Evolutionary conservation across 1,140 invertebrate genomes (phyloP), one percentile per base, ranked within the genome.

Genomic region (Coenobita brevimanus): DNA sequence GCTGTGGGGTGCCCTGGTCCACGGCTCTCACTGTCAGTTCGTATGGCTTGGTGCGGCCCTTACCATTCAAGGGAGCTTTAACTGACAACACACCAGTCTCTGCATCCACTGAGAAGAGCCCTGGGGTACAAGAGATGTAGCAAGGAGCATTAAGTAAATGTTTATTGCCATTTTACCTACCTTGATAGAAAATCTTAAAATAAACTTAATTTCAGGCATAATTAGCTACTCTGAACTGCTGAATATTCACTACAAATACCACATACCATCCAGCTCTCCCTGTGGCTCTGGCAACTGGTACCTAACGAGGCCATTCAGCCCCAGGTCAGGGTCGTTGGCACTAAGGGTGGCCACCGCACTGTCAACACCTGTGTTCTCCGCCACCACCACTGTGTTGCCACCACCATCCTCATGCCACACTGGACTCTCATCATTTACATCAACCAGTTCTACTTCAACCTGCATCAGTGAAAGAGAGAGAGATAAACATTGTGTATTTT

Each of bases 361-460:
- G 21, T 91, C 92, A 10, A 91, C 82, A 3, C 90, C 90, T 43
- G 92, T 91, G 87, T 93, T 93, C 91, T 93, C 93, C 1, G 92
- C 91, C 64, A 93, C 91, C 36, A 93, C 91, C 4, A 92, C 91
- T 60, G 92, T 92, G 89, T 93, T 92, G 0, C 90, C 86, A 41
- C 90, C 78, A 0, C 90, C 86, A 41, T 89, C 78, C 80, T 92
- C 90, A 33, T 69, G 90, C 92, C 94, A 93, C 43, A 86, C 91
- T 0, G 96, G 96, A 24, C 95, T 93, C 92, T 97, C 97, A 89
- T 98, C 97, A 91, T 98, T 97, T 0, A 97, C 95, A 92, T 97
- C 96, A 0, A 96, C 91, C 3, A 97, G 94, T 90, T 96, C 95
- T 3, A 97, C 94, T 0, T 94, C 93, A 0, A 97, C 93, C 88